phyloP scores from a whole-genome alignment of 1,140 invertebrate species.

The Leptonema lineaticorne region DNA sequence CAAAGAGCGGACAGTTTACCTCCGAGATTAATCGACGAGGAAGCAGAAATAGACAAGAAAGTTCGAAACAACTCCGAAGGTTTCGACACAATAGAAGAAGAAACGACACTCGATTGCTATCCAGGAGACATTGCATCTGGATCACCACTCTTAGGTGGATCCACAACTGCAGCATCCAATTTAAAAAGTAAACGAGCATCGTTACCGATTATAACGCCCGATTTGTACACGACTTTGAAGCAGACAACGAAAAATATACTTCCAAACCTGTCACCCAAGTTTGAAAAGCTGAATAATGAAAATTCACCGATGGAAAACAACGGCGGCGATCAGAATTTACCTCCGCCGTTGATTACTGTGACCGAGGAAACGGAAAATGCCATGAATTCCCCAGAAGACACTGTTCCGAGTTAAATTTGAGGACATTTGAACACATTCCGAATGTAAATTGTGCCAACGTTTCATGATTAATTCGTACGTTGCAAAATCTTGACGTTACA shows the following conservation, averaged over 20 bases:
- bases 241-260: slow-evolving; percentile 45
- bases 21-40: slow-evolving; percentile 46
- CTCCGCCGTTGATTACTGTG: slow-evolving; percentile 55
- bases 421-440: too few relatives aligned
- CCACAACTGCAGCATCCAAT: slow-evolving; percentile 31
- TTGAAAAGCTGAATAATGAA: slow-evolving; percentile 53
- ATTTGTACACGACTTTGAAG: slow-evolving; percentile 51
- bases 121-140: slow-evolving; percentile 41
- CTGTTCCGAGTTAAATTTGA: slow-evolving; percentile 46
- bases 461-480: too few relatives aligned
- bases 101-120: slow-evolving; percentile 41
- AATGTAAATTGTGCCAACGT: background rate
- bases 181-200: slow-evolving; percentile 51
- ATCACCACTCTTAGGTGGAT: slow-evolving; percentile 33
- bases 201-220: slow-evolving; percentile 50
- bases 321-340: slow-evolving; percentile 40
- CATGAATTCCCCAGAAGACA: slow-evolving; percentile 46
- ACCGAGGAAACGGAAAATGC: slow-evolving; percentile 53
- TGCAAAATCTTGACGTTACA: too few relatives aligned
- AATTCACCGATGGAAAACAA: slow-evolving; percentile 47
- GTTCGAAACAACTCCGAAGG: slow-evolving; percentile 39
- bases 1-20: slow-evolving; percentile 51
- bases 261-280: slow-evolving; percentile 50
- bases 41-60: slow-evolving; percentile 35
- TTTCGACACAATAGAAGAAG: slow-evolving; percentile 50